Evolutionary conservation across 2,888 invertebrate species (phyloP).

Genomic region (Thymelicus acteon): DNA sequence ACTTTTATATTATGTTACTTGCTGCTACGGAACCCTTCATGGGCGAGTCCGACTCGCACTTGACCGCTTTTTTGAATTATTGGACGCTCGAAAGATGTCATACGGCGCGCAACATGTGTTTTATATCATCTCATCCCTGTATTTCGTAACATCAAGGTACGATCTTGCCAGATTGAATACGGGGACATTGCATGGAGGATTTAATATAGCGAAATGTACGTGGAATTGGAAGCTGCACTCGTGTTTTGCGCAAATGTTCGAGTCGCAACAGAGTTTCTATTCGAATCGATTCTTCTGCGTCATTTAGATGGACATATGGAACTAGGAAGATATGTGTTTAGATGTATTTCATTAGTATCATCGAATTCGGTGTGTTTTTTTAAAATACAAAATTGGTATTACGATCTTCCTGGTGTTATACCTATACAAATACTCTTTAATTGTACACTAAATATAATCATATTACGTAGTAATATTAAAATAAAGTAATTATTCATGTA

Average conservation of each 20-base stretch:
- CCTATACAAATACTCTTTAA: too few species aligned
- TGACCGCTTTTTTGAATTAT: too few species aligned
- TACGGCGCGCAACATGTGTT: slow-evolving; percentile 75
- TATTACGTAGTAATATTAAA: too few species aligned
- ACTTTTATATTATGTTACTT: too few species aligned
- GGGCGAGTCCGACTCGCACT: too few species aligned
- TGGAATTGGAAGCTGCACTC: slow-evolving; percentile 60
- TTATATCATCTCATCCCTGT: slow-evolving; percentile 71
- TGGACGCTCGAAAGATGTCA: slow-evolving; percentile 63
- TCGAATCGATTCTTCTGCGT: slow-evolving; percentile 55
- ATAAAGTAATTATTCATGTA: too few species aligned
- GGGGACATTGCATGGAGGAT: slow-evolving; percentile 63
- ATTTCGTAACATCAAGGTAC: slow-evolving; percentile 68
- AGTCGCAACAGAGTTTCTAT: slow-evolving; percentile 78
- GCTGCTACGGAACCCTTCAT: too few species aligned
- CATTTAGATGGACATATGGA: not conserved
- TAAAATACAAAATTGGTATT: too few species aligned
- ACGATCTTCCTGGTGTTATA: too few species aligned
- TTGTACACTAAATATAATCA: too few species aligned
- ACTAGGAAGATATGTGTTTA: not conserved
- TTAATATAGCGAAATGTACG: slow-evolving; percentile 74
- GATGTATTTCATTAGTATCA: not conserved
- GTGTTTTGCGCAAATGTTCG: slow-evolving; percentile 76
- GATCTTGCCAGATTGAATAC: slow-evolving; percentile 72
- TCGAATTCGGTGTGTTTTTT: too few species aligned